Conservation (phyloP, 2,113 vertebrate species). For the Albula glossodonta region DNA sequence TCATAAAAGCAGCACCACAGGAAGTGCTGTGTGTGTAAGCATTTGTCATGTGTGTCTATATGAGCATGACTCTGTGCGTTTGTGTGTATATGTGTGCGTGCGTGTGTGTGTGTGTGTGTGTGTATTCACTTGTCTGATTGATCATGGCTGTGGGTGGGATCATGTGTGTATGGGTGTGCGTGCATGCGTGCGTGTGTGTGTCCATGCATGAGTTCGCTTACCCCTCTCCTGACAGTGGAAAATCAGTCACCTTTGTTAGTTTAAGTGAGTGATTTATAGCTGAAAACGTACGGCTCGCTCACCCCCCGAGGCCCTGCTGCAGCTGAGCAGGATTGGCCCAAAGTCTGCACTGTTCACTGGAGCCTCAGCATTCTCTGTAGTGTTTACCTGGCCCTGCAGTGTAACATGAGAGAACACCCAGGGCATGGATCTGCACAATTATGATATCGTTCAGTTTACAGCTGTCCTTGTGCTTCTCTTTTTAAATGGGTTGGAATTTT, state of each 20-base stretch:
- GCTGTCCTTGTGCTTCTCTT: background rate
- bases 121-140: background rate
- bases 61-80: no score
- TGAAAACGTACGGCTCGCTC: background rate
- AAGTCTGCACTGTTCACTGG: background rate
- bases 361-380: background rate
- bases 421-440: background rate
- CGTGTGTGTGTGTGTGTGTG: background rate
- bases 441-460: background rate
- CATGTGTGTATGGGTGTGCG: background rate
- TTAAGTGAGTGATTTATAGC: slow-evolving; percentile 1
- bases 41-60: no score
- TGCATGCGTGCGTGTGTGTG: background rate
- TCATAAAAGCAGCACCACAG: no score
- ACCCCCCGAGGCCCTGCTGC: background rate
- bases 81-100: no score
- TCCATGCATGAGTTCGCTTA: no score
- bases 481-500: background rate
- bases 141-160: no score
- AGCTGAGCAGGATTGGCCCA: background rate
- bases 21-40: no score
- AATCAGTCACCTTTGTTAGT: background rate
- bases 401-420: background rate
- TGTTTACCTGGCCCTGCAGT: background rate
- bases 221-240: background rate